Evolutionary conservation across 2,888 invertebrate genomes (phyloP), one percentile per base, ranked within the genome.

Genomic region (Platycheirus albimanus): DNA sequence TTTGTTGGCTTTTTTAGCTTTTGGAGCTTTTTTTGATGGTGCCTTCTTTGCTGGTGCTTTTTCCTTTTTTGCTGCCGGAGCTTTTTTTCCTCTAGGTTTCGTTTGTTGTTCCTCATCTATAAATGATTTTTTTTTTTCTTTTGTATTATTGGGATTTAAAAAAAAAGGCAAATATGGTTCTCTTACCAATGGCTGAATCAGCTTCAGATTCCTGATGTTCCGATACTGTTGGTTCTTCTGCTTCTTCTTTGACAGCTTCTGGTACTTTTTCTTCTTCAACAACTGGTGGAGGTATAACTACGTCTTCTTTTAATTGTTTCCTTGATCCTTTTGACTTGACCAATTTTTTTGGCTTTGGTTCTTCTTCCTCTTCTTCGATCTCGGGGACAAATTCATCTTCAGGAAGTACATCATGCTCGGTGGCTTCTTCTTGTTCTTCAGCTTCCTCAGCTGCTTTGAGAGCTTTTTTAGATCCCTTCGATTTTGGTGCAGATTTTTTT

Each of bases 21-120:
- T 61, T 7, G 51, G 11, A 6, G 17, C 51, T 88, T 89, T 79
- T 36, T 67, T 67, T 77, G 75, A 30, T 43, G 52, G 3, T 36
- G 45, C 63, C 17, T 72, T 71, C 41, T 75, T 70, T 24, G 56
- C 17, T 45, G 75, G 5, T 1, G 19, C 30, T 19, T 81, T 77
- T 58, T 67, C 28, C 30, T 81, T 77, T 49, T 67, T 70, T 11
- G 76, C 64, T 5, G 79, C 58, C 30, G 64, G 66, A 85, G 84
- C 86, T 79, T 88, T 88, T 76, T 88, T 88, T 63, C 64, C 5
- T 13, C 43, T 17, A 54, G 67, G 36, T 74, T 74, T 38, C 78
- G 64, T 43, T 66, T 70, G 70, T 51, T 15, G 43, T 45, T 71
- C 72, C 15, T 74, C 79, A 36, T 71, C 61, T 72, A 19, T n/a